A percentile compares a stretch with the other conserved stretches of the same genome.
Evolutionary conservation across 2,113 vertebrate species (phyloP).

Genomic region (Helogale parvula): DNA sequence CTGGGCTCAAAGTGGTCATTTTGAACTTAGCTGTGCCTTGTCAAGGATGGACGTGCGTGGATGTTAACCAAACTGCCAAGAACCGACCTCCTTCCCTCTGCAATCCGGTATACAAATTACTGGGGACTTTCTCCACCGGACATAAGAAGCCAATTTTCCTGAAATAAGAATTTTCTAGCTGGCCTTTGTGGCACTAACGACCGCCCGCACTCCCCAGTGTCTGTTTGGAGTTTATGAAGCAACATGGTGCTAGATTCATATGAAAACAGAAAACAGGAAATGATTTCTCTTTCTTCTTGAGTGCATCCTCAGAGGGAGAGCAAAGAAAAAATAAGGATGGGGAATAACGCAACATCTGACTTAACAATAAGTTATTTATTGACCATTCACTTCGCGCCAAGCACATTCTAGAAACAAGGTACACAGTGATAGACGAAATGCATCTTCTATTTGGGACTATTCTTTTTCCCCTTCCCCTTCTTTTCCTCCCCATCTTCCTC

Average conservation of each 20-base stretch:
- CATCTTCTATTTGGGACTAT: background rate
- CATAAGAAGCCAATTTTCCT: background rate
- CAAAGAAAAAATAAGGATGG: background rate
- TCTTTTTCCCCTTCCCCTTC: no score
- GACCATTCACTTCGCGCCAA: no score
- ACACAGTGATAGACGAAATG: accelerated
- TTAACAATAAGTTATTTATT: background rate
- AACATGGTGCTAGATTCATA: background rate
- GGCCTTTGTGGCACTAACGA: accelerated
- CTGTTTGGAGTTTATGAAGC: background rate
- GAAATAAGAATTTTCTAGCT: background rate
- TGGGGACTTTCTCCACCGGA: background rate
- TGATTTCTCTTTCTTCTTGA: background rate
- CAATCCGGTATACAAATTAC: background rate
- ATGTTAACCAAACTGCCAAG: background rate
- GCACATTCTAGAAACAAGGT: background rate
- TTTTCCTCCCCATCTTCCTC: no score
- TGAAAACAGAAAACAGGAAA: background rate
- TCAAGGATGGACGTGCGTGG: no score
- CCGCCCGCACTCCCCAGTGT: background rate
- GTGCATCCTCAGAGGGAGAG: background rate
- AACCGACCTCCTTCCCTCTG: background rate
- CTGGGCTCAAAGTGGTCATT: background rate
- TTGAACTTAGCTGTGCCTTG: background rate
- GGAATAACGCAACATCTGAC: background rate